Evolutionary conservation across 2,888 invertebrate species (phyloP).

Genomic region (Proisotoma minuta): DNA sequence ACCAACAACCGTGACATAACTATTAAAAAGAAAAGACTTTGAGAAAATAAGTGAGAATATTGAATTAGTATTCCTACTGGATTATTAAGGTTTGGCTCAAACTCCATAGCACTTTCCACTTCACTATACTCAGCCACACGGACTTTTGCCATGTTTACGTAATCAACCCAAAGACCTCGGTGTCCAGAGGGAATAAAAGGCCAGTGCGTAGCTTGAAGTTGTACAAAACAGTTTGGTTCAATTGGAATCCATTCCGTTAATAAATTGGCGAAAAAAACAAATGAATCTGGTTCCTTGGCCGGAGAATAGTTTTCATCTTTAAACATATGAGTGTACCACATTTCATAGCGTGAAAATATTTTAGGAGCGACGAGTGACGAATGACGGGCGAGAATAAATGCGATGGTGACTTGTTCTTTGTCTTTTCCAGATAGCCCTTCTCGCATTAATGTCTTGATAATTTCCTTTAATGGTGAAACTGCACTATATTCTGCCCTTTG

Average conservation of each 20-base stretch:
- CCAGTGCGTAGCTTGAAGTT: constrained; percentile 39
- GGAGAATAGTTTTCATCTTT: constrained; percentile 37
- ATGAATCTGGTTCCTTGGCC: constrained; percentile 32
- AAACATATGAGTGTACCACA: constrained; percentile 42
- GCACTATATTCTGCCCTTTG: constrained; percentile 24
- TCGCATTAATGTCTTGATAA: constrained; percentile 28
- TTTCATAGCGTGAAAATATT: constrained; percentile 40
- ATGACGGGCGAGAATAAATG: constrained; percentile 43
- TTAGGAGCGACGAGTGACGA: constrained; percentile 39
- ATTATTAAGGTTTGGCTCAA: constrained; percentile 39
- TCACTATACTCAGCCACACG: constrained; percentile 43
- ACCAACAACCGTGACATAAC: no score
- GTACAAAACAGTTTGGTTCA: constrained; percentile 44
- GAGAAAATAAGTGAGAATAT: not conserved
- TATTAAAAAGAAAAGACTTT: no score
- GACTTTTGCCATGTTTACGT: constrained; percentile 34
- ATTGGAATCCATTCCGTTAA: constrained; percentile 35
- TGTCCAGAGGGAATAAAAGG: constrained; percentile 41
- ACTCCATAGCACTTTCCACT: constrained; percentile 40
- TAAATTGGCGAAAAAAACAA: constrained; percentile 30
- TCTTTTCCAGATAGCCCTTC: constrained; percentile 27
- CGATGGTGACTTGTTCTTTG: constrained; percentile 27
- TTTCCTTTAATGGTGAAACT: constrained; percentile 31
- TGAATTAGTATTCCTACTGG: constrained; percentile 25
- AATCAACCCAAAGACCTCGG: constrained; percentile 37